A percentile compares a stretch with the other conserved stretches of the same genome.
phyloP scores from a whole-genome alignment of 2,113 vertebrate species.

The Hipposideros armiger region DNA sequence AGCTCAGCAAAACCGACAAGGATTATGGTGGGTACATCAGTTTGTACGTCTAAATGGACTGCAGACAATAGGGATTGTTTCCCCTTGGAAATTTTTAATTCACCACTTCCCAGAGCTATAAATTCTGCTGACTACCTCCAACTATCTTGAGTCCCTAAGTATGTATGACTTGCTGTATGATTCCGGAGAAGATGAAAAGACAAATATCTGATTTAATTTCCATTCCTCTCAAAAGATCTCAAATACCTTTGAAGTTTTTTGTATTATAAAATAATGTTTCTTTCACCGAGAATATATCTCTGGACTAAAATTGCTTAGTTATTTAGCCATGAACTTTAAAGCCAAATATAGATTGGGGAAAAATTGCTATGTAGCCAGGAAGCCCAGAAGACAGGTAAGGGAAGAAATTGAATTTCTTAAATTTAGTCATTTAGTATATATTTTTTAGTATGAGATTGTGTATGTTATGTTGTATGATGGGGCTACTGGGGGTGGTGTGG shows the following conservation, averaged over 20 bases:
- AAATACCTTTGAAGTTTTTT: background rate
- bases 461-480: background rate
- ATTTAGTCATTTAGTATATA: background rate
- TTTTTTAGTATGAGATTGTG: background rate
- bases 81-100: background rate
- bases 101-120: background rate
- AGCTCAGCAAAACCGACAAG: background rate
- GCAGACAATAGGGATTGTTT: background rate
- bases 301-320: background rate
- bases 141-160: background rate
- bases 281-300: background rate
- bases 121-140: background rate
- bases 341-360: background rate
- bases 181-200: background rate
- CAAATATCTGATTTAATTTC: background rate
- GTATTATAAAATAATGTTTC: constrained; percentile 44
- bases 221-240: background rate
- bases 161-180: background rate
- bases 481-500: background rate
- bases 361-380: background rate
- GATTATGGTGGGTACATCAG: background rate
- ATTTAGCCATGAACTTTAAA: background rate
- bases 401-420: background rate
- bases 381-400: background rate
- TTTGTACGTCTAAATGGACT: background rate